Evolutionary conservation across 2,888 invertebrate genomes (phyloP), one percentile per base, ranked within the genome.

Genomic region (Drosophila parthenogenetica): DNA sequence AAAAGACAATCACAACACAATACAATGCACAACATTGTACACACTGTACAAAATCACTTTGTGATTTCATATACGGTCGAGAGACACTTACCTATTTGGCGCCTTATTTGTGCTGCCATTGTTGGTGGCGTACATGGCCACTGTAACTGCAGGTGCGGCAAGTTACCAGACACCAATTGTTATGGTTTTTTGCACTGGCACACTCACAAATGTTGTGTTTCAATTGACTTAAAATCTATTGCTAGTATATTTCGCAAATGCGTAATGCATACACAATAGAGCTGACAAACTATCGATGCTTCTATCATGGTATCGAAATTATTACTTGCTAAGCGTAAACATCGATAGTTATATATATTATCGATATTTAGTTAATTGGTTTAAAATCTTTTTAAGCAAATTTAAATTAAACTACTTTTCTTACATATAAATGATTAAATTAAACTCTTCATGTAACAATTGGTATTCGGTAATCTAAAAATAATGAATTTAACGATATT

Each of bases 91-190:
- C 84, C 86, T 87, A 73, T 82, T 86, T 85, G 85, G 78, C 87
- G 87, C 87, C 84, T 86, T 88, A 83, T 81, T 88, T 61, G 83
- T 77, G 69, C 62, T 79, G 63, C 77, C 86, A 83, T 88, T 86
- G 46, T 85, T 85, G 39, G 85, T 85, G 64, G 88, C 86, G 84
- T 88, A 85, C 85, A 85, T 85, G 75, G 75, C 86, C 87, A 60
- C 66, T 50, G 39, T 70, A 61, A 61, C 53, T 57, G 35, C 35
- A 39, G 51, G 25, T 57, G 57, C 29, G 58, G 55, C 62, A 25
- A 32, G 63, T 53, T 51, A 32, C 40, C 50, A 54, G 69, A 43
- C 63, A 57, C 58, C 70, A 60, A 66, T 68, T 65, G 43, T 45
- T 55, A 39, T 39, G 49, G 25, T 42, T 55, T 60, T 42, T 42